Evolutionary conservation across 1,140 invertebrate genomes (phyloP), one percentile per base, ranked within the genome.

Genomic region (Heliothis subflexa): DNA sequence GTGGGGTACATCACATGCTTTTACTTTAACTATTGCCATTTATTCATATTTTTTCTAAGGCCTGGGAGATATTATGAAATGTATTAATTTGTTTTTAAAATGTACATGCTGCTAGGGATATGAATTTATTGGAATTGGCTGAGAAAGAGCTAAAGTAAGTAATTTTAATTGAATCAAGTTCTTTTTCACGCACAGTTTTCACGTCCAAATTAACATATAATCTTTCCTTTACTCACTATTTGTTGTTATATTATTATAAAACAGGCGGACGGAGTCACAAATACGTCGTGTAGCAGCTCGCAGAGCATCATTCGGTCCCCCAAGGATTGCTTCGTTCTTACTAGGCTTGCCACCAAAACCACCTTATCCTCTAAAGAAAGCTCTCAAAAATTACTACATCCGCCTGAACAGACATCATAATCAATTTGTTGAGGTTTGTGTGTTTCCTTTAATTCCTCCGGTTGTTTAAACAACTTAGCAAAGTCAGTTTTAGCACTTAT

Each of bases 241-340:
- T 16, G 18, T 28, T 5, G 9, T 40, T 9, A 7, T 33, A 25
- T 68, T 55, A 62, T 40, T 21, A 18, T 47, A 59, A 16, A 45
- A 40, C 61, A 93, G 93, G 50, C 88, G 90, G 1, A 61, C 90
- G 14, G 92, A 90, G 68, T 86, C 89, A 13, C 77, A 84, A n/a
- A 80, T 86, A 9, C 89, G 90, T 55, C 83, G 85, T 13, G 70
- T 82, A 9, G 78, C 80, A 0, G 50, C 84, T 0, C 88, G 89
- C 25, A 92, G 85, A 72, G 14, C 84, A 10, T 88, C 91, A 12
- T 89, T 85, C 84, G 90, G 91, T 16, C 86, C 90, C 4, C 87
- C 93, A 1, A 82, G 88, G n/a, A 85, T 93, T 0, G 93, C 93
- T 0, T 94, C 94, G 0, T 93, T 95, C 66, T 81, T 95, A 55